phyloP scores from a whole-genome alignment of 2,797 vertebrate genomes.

The Brachyalestes nurse region DNA sequence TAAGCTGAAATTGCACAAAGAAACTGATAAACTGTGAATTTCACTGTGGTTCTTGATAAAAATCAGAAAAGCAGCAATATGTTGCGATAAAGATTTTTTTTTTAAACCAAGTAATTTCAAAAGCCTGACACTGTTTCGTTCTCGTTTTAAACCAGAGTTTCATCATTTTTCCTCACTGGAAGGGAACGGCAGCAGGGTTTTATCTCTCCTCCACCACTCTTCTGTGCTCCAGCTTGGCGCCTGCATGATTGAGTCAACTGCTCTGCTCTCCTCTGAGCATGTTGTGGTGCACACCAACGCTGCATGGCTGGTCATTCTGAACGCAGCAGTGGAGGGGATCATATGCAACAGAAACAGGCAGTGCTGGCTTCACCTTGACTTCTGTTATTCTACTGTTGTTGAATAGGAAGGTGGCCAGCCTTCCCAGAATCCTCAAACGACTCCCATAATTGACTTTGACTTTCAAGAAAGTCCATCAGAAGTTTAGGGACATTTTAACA shows the following conservation, averaged over 20 bases:
- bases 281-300: conserved; percentile 7
- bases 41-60: neutral
- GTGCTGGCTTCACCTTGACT: conserved; percentile 7
- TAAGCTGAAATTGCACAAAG: neutral
- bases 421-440: neutral
- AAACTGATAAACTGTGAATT: neutral
- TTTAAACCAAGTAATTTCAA: neutral
- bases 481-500: neutral
- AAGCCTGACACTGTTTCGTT: neutral
- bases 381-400: neutral
- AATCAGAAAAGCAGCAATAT: neutral
- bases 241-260: neutral
- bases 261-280: neutral
- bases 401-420: neutral
- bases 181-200: neutral
- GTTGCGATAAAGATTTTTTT: neutral
- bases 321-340: neutral
- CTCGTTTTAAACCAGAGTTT: neutral
- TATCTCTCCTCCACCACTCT: neutral
- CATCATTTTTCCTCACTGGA: neutral
- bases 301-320: neutral
- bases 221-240: neutral
- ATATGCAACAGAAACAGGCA: conserved; percentile 8
- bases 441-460: conserved; percentile 7
- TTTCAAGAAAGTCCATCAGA: neutral